These are phyloP conservation scores for Macroglossus sobrinus DNA, from an alignment of 2,113 vertebrate species.

Conservation along the genomic window DNA sequence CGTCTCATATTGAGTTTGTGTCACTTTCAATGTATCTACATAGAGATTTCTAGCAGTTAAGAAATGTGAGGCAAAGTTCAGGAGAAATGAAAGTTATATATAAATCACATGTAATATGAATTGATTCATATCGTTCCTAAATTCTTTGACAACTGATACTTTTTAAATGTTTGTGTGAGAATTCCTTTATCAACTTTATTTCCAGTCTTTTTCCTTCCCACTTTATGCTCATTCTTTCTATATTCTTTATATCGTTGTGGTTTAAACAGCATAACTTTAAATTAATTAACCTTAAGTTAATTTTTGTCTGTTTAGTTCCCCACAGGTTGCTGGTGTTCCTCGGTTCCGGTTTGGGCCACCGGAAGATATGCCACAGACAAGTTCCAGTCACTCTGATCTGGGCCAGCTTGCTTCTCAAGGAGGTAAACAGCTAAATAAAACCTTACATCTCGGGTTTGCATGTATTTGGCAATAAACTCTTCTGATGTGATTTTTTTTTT, in stretches of 20 bases:
- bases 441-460: background rate
- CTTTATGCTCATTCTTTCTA: background rate
- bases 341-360: slow-evolving; percentile 92
- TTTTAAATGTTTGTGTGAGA: background rate
- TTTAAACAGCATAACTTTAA: slow-evolving; percentile 15
- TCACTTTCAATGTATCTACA: background rate
- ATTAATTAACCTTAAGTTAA: background rate
- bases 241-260: background rate
- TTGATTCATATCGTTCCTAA: background rate
- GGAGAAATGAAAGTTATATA: background rate
- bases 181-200: background rate
- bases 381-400: slow-evolving; percentile 94
- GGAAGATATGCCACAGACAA: slow-evolving; percentile 93
- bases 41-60: background rate
- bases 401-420: slow-evolving; percentile 97
- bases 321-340: slow-evolving; percentile 94
- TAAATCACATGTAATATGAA: background rate
- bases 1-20: background rate
- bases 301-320: slow-evolving; percentile 84
- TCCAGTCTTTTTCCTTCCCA: background rate
- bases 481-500: background rate
- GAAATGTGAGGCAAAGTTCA: background rate
- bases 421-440: slow-evolving; percentile 81
- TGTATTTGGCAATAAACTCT: background rate
- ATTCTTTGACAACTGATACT: background rate